These are phyloP conservation scores for Brachionus sp. DNA, from an alignment of 1,140 invertebrate genomes.

Conservation along the genomic window DNA sequence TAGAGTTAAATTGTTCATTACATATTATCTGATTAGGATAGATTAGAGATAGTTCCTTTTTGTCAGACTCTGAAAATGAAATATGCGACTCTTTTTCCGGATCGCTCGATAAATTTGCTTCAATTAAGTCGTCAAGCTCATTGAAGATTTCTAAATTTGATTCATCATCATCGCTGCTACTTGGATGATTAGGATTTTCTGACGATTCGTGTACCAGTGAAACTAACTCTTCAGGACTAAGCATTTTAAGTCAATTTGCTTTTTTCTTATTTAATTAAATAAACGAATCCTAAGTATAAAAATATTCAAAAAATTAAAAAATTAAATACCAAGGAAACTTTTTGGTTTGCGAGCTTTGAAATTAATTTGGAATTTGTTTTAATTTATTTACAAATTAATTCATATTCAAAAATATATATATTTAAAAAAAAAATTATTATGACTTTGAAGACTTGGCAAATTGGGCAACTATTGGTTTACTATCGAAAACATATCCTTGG, in stretches of 20 bases:
- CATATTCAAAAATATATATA: background rate
- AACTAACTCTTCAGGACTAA: background rate
- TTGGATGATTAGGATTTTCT: background rate
- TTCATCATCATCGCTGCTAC: background rate
- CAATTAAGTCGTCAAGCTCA: background rate
- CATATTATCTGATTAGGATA: background rate
- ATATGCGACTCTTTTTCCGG: background rate
- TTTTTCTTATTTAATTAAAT: background rate
- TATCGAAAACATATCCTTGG: constrained; percentile 80
- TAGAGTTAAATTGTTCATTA: background rate
- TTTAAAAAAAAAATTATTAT: background rate
- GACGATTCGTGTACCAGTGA: background rate
- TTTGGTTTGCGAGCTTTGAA: too few species aligned
- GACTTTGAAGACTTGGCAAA: constrained; percentile 32
- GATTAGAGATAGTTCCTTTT: background rate
- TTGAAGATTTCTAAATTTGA: background rate
- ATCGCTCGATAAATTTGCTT: background rate
- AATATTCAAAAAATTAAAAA: background rate
- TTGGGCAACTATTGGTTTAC: constrained; percentile 78
- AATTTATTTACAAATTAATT: background rate
- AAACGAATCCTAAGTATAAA: background rate
- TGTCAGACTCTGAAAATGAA: background rate
- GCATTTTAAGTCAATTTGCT: background rate
- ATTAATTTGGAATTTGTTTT: too few species aligned
- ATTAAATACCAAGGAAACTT: too few species aligned